phyloP scores from a whole-genome alignment of 2,113 vertebrate species.

The sheep (Ovis aries) region DNA sequence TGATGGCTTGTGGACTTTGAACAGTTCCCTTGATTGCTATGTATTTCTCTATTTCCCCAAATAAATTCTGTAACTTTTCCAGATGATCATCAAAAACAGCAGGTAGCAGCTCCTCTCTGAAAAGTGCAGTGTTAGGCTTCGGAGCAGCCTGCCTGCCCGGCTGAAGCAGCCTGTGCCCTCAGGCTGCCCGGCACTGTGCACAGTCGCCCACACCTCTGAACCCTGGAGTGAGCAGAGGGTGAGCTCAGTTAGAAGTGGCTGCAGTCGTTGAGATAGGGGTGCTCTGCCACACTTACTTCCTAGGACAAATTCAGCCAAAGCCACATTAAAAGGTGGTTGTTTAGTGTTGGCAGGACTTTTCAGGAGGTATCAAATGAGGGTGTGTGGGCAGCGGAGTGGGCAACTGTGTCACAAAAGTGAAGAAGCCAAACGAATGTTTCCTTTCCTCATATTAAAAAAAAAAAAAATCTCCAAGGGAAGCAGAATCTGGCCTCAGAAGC shows the following conservation, averaged over 20 bases:
- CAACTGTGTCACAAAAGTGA: conserved; percentile 30
- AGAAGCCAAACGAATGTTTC: not conserved
- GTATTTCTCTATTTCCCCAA: not conserved
- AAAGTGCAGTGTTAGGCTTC: not conserved
- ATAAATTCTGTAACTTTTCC: not conserved
- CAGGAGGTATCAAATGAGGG: conserved; percentile 24
- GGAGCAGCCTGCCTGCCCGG: not conserved
- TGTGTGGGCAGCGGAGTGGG: not conserved
- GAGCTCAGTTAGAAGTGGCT: conserved; percentile 9
- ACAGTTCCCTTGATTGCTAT: not conserved
- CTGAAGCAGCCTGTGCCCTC: not conserved
- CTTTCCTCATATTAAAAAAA: conserved; percentile 19
- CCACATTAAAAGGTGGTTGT: conserved; percentile 48
- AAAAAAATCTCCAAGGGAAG: not conserved
- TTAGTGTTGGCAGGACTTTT: conserved; percentile 28
- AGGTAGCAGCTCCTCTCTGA: not conserved
- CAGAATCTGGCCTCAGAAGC: not conserved
- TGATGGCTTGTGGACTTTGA: not conserved
- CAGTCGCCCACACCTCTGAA: not conserved
- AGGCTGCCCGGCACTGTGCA: not conserved
- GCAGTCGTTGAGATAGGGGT: not conserved
- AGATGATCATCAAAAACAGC: not conserved
- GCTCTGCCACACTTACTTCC: not conserved
- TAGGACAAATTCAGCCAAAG: conserved; percentile 43
- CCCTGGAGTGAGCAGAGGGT: too few species aligned